These are phyloP conservation scores for Allolobophora icterica DNA, from an alignment of 2,888 invertebrate species.

Conservation along the genomic window DNA sequence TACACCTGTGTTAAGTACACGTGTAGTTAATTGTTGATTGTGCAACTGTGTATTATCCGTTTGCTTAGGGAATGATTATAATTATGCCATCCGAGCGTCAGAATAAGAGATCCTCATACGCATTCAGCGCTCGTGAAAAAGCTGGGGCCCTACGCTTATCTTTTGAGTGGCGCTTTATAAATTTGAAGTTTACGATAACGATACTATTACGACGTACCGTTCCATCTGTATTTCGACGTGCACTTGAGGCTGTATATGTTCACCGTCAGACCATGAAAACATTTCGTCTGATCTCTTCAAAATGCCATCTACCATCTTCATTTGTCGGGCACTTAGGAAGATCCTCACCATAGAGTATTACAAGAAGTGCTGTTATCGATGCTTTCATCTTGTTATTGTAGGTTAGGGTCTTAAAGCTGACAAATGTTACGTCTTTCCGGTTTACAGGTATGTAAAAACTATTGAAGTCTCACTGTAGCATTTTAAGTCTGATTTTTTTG, in stretches of 20 bases:
- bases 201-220: no score
- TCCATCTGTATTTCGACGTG: neutral
- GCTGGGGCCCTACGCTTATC: no score
- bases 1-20: no score
- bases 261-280: neutral
- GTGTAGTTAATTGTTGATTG: no score
- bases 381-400: neutral
- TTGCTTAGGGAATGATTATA: neutral
- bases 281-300: no score
- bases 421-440: neutral
- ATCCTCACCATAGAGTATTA: neutral
- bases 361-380: neutral
- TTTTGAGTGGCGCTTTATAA: no score
- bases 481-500: no score
- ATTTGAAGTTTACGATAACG: no score
- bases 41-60: neutral
- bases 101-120: no score
- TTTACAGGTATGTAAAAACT: neutral
- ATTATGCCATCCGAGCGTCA: no score
- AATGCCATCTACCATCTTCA: neutral
- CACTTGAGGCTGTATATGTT: neutral
- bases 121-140: no score
- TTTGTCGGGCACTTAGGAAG: neutral
- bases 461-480: neutral
- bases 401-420: neutral